These are phyloP conservation scores for Neria commutata DNA, from an alignment of 2,888 invertebrate species.

Conservation along the genomic window DNA sequence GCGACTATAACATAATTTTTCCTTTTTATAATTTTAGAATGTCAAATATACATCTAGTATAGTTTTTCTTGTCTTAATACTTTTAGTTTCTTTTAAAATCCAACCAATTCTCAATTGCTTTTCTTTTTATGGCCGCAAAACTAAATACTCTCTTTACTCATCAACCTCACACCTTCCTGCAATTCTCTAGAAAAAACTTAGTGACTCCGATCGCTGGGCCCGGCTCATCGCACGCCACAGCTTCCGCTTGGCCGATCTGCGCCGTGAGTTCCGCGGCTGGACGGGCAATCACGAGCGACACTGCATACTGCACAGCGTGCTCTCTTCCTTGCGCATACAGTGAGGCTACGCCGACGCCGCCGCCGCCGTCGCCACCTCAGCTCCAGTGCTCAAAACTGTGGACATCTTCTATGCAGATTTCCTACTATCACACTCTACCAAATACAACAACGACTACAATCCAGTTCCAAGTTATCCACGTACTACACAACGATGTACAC, in stretches of 20 bases:
- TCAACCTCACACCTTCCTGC: constrained; percentile 27
- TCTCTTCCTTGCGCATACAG: constrained; percentile 53
- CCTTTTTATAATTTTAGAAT: too few species aligned
- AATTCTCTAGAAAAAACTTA: constrained; percentile 50
- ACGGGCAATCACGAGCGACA: constrained; percentile 59
- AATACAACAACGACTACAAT: too few species aligned
- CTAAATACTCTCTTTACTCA: background rate
- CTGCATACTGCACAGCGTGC: constrained; percentile 59
- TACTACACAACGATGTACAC: background rate
- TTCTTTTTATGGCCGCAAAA: constrained; percentile 5
- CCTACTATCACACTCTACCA: constrained; percentile 21
- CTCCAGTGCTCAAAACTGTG: constrained; percentile 39
- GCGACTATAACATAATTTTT: too few species aligned
- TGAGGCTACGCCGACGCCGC: constrained; percentile 20
- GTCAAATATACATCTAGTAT: too few species aligned
- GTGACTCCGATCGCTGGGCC: constrained; percentile 58
- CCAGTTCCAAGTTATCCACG: too few species aligned
- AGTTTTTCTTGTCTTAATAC: too few species aligned
- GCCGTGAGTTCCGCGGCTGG: constrained; percentile 59
- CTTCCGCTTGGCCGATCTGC: constrained; percentile 50
- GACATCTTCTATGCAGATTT: constrained; percentile 26
- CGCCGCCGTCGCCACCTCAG: background rate
- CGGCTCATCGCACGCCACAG: constrained; percentile 54
- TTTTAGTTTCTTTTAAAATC: background rate
- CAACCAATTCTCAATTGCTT: background rate